Conservation (phyloP, 1,140 invertebrate genomes). For the Caenorhabditis brenneri region DNA sequence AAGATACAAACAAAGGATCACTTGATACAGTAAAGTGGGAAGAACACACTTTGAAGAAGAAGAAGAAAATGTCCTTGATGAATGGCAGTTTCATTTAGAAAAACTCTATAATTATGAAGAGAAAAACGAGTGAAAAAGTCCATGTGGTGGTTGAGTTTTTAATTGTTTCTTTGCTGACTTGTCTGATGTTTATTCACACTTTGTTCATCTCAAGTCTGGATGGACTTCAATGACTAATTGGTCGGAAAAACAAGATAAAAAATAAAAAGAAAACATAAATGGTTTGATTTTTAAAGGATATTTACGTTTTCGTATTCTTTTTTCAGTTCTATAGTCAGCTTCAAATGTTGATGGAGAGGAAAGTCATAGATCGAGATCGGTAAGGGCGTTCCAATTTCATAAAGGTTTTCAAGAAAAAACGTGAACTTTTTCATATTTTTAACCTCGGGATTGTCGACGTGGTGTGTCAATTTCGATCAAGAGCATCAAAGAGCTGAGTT, state of each 20-base stretch:
- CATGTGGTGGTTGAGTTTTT: background rate
- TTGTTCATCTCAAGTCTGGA: background rate
- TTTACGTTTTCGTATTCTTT: too few species aligned
- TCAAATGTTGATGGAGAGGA: too few species aligned
- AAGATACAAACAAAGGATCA: background rate
- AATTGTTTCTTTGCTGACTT: background rate
- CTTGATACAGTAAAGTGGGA: background rate
- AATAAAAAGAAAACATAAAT: too few species aligned
- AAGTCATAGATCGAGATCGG: too few species aligned
- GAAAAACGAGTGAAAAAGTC: background rate
- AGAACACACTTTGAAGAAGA: background rate
- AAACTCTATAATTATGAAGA: background rate
- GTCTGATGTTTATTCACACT: background rate
- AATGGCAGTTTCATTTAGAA: background rate
- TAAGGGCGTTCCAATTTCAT: too few species aligned
- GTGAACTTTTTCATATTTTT: too few species aligned
- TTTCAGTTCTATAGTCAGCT: too few species aligned
- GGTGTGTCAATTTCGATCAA: too few species aligned
- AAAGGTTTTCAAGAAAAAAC: too few species aligned
- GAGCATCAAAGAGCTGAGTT: too few species aligned
- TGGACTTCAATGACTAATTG: background rate
- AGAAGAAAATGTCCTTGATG: background rate
- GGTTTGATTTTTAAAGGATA: too few species aligned
- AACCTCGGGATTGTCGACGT: too few species aligned
- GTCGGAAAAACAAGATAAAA: background rate